Percentiles rank a stretch among this genome's conserved stretches.
Evolutionary conservation across 2,113 vertebrate genomes (phyloP).

Genomic region (Ammospiza nelsoni): DNA sequence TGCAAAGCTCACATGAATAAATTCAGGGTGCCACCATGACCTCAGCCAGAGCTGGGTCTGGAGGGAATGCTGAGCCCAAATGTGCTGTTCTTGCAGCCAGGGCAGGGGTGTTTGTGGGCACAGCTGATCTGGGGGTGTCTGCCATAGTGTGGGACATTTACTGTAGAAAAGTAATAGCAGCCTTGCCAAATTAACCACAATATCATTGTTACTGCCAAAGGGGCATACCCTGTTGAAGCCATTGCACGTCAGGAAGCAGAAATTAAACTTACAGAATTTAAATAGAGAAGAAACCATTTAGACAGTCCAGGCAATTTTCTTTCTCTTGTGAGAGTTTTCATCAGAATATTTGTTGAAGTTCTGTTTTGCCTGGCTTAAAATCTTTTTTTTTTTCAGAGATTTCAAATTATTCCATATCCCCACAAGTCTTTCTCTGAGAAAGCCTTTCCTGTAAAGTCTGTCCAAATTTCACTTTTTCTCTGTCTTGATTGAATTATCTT

Average conservation of each 20-base stretch:
- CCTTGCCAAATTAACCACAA: not conserved
- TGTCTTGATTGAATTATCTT: constrained; percentile 22
- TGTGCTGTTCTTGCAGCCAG: not conserved
- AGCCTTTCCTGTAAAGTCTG: not conserved
- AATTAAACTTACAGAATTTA: not conserved
- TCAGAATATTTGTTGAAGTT: not conserved
- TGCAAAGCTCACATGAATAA: not conserved
- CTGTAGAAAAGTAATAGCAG: not conserved
- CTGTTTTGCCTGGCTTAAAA: not conserved
- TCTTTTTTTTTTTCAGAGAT: not conserved
- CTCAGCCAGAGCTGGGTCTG: not conserved
- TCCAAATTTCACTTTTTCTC: constrained; percentile 30
- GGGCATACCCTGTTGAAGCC: not conserved
- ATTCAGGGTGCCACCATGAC: not conserved
- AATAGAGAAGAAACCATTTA: not conserved
- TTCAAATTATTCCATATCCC: not conserved
- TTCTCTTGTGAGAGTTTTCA: not conserved
- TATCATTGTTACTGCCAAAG: not conserved
- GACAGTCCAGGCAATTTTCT: not conserved
- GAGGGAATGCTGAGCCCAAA: not conserved
- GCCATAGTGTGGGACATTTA: not conserved
- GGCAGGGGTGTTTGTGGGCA: not conserved
- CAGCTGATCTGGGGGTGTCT: not conserved
- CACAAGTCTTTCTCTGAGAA: not conserved
- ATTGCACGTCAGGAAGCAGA: not conserved